phyloP scores from a whole-genome alignment of 2,797 vertebrate species.

The Micropoecilia bifurca region DNA sequence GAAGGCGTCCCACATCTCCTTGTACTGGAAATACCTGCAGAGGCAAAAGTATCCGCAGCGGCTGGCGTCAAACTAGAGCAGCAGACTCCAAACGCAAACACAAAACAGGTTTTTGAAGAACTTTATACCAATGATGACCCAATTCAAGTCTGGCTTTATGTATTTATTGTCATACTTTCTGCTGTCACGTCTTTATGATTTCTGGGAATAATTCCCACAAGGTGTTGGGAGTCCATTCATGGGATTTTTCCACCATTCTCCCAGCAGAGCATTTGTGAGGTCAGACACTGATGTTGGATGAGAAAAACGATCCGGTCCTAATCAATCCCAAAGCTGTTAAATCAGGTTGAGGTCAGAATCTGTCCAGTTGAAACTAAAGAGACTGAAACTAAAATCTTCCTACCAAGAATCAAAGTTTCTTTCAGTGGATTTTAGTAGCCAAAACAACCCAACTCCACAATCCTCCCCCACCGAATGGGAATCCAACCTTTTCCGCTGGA shows the following conservation, averaged over 20 bases:
- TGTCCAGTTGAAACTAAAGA: background rate
- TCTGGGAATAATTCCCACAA: background rate
- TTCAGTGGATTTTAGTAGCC: background rate
- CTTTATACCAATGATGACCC: background rate
- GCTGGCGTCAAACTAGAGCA: background rate
- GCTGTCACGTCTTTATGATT: background rate
- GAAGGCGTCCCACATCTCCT: constrained; percentile 82
- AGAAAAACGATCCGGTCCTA: background rate
- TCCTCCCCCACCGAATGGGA: background rate
- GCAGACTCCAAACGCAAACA: background rate
- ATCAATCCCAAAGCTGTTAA: background rate
- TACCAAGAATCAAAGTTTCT: background rate
- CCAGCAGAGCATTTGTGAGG: background rate
- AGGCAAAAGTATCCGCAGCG: background rate
- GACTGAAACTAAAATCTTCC: background rate
- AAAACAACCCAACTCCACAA: background rate
- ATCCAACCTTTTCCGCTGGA: background rate
- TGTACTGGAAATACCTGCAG: constrained; percentile 84
- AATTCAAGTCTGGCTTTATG: background rate
- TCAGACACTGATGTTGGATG: constrained; percentile 1
- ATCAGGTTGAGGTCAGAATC: background rate
- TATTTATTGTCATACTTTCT: background rate
- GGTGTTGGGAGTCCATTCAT: background rate
- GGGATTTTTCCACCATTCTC: background rate
- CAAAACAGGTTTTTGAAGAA: background rate